phyloP scores from a whole-genome alignment of 1,140 invertebrate genomes.

The Carposina sasakii region DNA sequence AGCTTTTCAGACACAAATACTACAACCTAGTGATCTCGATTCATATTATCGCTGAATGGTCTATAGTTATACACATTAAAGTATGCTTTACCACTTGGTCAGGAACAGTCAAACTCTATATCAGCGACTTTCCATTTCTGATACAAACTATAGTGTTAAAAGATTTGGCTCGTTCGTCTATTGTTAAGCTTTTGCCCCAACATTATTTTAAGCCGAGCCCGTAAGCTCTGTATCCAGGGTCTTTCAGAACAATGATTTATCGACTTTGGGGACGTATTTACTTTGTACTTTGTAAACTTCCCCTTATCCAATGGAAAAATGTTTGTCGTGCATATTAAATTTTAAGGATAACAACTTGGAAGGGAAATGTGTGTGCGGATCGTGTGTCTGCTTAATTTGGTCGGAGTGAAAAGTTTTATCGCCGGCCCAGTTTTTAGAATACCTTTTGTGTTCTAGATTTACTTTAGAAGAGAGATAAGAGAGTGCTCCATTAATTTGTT shows the following conservation, averaged over 20 bases:
- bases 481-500: no score
- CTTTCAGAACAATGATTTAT: constrained; percentile 55
- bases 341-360: neutral
- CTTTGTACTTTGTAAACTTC: constrained; percentile 40
- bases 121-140: no score
- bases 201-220: constrained; percentile 39
- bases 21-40: no score
- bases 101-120: no score
- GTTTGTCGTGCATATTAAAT: constrained; percentile 17
- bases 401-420: neutral
- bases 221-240: constrained; percentile 32
- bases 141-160: no score
- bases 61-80: no score
- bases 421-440: neutral
- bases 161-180: no score
- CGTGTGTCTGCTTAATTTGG: neutral
- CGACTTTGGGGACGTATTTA: constrained; percentile 46
- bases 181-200: constrained; percentile 24
- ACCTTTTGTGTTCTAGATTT: no score
- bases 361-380: neutral
- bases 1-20: no score
- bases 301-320: constrained; percentile 31
- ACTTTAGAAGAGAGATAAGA: no score
- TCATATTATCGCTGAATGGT: no score
- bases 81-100: no score